Evolutionary conservation across 2,113 vertebrate species (phyloP), one percentile per base, ranked within the genome.

Genomic region (Pavo muticus): DNA sequence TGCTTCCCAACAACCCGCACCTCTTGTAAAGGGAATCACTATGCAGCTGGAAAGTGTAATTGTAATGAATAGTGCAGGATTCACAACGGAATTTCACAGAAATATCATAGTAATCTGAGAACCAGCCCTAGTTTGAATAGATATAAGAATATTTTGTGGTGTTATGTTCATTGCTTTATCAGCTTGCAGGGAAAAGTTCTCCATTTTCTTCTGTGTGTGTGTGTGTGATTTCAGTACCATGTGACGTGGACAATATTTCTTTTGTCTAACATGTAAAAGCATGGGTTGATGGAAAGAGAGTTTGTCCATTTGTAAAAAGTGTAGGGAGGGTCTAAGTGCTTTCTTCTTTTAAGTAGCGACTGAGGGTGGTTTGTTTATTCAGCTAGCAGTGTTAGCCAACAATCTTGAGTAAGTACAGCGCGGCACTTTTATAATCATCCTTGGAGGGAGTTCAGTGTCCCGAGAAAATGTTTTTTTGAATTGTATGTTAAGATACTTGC

Each of bases 371-470:
- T 86, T 76, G 2, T 35, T 86, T 76, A 17, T 73, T 50, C 45
- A 84, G 27, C 37, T 73, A 19, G 16, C 30, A 14, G 20, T 50
- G 47, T 47, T 59, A 15, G 50, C 23, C 32, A 0, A 5, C 32
- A 25, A 23, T n/a, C 61, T 63, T 45, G 17, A 15, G 18, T 1
- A 9, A 54, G 19, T 30, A 10, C 6, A 85, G 24, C 0, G 1
- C 14, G 29, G 13, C 20, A 64, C n/a, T 45, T 35, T 29, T 35
- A 47, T 2, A 0, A 30, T 39, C 37, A 75, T 13, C 6, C 1
- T 2, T 32, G 23, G 27, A 15, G 13, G 21, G 32, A 42, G 23
- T 19, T 42, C 16, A 64, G 39, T 64, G 30, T 12, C n/a, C 13
- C 61, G 72, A 23, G 52, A 64, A 78, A 24, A 12, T 47, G 20